Evolutionary conservation across 2,113 vertebrate genomes (phyloP).

Genomic region (Misgurnus mizolepis): DNA sequence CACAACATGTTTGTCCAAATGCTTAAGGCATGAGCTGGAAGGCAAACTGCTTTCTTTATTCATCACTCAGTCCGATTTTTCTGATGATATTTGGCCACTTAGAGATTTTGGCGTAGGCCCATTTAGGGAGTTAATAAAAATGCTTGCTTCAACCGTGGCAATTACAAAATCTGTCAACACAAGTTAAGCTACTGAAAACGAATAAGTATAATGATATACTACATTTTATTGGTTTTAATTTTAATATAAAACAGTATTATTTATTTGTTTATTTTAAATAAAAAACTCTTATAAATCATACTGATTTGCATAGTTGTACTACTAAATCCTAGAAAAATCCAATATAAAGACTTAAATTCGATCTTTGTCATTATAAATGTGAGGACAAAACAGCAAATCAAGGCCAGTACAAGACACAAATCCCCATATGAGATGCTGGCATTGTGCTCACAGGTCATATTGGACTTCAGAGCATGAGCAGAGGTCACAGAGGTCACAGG

Average conservation of each 20-base stretch:
- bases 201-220: no score
- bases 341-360: neutral
- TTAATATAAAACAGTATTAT: no score
- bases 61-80: neutral
- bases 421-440: neutral
- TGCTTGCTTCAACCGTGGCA: neutral
- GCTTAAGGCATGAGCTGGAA: neutral
- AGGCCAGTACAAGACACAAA: neutral
- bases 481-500: slow-evolving; percentile 36
- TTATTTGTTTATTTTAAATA: no score
- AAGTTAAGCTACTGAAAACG: no score
- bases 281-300: no score
- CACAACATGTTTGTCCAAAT: neutral
- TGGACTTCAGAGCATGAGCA: neutral
- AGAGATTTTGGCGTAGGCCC: neutral
- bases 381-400: neutral
- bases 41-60: neutral
- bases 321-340: neutral
- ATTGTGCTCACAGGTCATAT: slow-evolving; percentile 14
- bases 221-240: no score
- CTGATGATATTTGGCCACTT: neutral
- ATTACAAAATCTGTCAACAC: neutral
- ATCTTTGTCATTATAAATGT: neutral
- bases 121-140: neutral
- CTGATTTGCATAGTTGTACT: no score